Base-by-base conservation (phyloP, 2,888 invertebrate genomes). In the Tinea trinotella region DNA sequence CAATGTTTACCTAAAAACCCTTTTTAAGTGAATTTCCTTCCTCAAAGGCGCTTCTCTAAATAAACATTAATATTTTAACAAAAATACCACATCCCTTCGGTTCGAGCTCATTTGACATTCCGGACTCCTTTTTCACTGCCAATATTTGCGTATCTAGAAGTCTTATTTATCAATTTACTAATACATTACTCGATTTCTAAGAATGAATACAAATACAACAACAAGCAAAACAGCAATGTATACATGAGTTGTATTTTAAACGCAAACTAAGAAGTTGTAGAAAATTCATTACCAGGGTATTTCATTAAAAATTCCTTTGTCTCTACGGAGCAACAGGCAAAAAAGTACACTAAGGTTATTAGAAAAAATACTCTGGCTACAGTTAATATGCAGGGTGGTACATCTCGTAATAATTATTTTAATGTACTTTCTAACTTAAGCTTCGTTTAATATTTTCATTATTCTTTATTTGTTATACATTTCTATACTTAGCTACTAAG, bases 41-140 rank as follows among this genome's bases (percentile, higher is more conserved):
- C 50, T 22, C 50, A 50, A 50, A 50, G 50, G 50, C 24, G 24
- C 15, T 15, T 50, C 24, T 24, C 24, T 50, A 50, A 50, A 50
- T 24, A 50, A 50, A 50, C 50, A 50, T 50, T 50, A 50, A 50
- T 50, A 50, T 50, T 50, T 50, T 50, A 50, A 50, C 50, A 50
- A 50, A 50, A 50, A 50, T 24, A 50, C 50, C 50, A 50, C 50
- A 50, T 50, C 50, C 50, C 50, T 50, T 50, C 50, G 24, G 22
- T 50, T 50, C 24, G 24, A 13, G 24, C 50, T 50, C 50, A 50
- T 50, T 24, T 50, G 46, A 46, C 46, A 46, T 46, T 46, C 46
- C 19, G 18, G 18, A 19, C 46, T 19, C 46, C 15, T 40, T 18
- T 19, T 19, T 17, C 19, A 9, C 19, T 46, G 7, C 19, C 46